Evolutionary conservation across 2,113 vertebrate genomes (phyloP), one percentile per base, ranked within the genome.

Genomic region (Thunnus maccoyii): DNA sequence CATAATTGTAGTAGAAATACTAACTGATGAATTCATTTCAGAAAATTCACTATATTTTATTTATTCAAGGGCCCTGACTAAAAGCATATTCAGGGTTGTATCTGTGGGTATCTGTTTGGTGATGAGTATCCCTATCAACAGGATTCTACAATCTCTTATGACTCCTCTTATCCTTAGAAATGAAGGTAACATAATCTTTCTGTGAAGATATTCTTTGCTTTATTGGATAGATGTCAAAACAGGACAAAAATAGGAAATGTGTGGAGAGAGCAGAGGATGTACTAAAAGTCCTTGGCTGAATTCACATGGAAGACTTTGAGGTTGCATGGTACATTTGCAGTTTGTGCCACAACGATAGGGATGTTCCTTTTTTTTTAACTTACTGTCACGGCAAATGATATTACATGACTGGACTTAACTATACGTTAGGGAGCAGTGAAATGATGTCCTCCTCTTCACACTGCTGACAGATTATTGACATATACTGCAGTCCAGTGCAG

Each of bases 391-490:
- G 44, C 30, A 62, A 51, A 16, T 44, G 32, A 77, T 58, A 27
- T 32, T 60, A 60, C 63, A 4, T 72, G 71, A 58, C 79, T 70
- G 22, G 25, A 60, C 56, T 30, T 68, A 69, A 55, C 62, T n/a
- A 20, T 48, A 56, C 50, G 65, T 79, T 73, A 55, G 56, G 27
- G 8, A 73, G 47, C 60, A 46, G 71, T 18, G 51, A 81, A 67
- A 58, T 54, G 0, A 70, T 76, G 30, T 77, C 66, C 47, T 65
- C 32, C 75, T 20, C 15, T 72, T 77, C 55, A 70, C 14, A 66
- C 48, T 36, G 16, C 41, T 73, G 77, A 85, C 76, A 72, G 80
- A 81, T 78, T 72, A 81, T 61, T 73, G 80, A 80, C 71, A 76
- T 22, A 18, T 62, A 20, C 61, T 67, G 22, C 63, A 52, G 54